phyloP scores from a whole-genome alignment of 2,888 invertebrate species.

The Athalia cordata region DNA sequence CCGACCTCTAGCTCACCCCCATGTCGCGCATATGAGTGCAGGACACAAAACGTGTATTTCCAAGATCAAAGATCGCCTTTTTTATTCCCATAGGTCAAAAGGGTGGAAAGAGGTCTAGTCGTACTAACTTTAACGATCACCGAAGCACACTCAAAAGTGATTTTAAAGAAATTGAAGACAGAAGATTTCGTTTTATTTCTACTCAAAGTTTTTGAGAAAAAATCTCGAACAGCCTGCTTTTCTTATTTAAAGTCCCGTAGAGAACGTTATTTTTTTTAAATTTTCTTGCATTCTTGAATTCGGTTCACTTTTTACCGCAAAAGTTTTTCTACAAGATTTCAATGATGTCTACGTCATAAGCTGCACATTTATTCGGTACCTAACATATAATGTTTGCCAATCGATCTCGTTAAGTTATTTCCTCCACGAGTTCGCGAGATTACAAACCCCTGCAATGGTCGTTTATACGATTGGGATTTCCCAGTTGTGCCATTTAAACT shows the following conservation, averaged over 20 bases:
- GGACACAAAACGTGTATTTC: conserved; percentile 14
- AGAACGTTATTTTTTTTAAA: too few species aligned
- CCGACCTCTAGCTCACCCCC: background rate
- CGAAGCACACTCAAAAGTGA: background rate
- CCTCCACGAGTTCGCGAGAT: conserved; percentile 1
- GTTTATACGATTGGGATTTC: conserved; percentile 28
- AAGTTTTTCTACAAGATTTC: too few species aligned
- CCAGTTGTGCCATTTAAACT: conserved; percentile 20
- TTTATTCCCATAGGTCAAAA: background rate
- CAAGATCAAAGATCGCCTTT: background rate
- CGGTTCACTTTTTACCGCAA: too few species aligned
- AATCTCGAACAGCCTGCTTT: too few species aligned
- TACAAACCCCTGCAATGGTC: background rate
- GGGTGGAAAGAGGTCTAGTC: background rate
- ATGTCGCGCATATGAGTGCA: background rate
- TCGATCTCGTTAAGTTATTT: conserved; percentile 20
- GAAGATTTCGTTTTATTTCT: background rate
- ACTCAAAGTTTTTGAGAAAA: too few species aligned
- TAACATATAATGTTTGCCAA: too few species aligned
- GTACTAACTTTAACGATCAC: background rate
- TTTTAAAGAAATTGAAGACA: background rate
- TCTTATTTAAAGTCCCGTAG: too few species aligned
- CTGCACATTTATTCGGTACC: too few species aligned
- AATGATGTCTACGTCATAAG: too few species aligned
- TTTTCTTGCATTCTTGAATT: too few species aligned